Evolutionary conservation across 1,140 invertebrate species (phyloP), one percentile per base, ranked within the genome.

Genomic region (Teleopsis dalmanni): DNA sequence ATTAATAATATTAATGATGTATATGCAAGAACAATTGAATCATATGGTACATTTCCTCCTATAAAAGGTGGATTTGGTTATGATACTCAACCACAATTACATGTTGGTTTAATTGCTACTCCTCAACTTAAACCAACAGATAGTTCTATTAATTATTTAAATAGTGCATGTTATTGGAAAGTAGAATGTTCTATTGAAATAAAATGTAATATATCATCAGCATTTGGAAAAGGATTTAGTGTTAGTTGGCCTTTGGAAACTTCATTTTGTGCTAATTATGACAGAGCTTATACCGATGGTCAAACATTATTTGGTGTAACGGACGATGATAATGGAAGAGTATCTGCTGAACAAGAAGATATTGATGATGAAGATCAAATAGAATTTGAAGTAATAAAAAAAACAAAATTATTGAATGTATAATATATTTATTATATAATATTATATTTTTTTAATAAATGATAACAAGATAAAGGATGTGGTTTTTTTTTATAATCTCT

Each of bases 61-160:
- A 21, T 22, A 22, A 40, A 33, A 25, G 47, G 51, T 4, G 48
- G 48, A 35, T 36, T 50, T 21, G 40, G 33, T 5, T 40, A 29
- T 13, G 45, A 46, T 27, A 29, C 51, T 4, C 51, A 53, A 37
- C 51, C 51, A 19, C 51, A 52, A 33, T 48, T 52, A 25, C 51
- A 52, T 48, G 47, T 52, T 21, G 51, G 51, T 14, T 27, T 52
- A 31, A 7, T 52, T 19, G 51, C 49, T 8, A 54, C 52, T n/a
- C 43, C 41, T n/a, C 41, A 54, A 26, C 33, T 47, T 14, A 56
- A 54, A 47, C 52, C 41, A 31, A 31, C 26, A 44, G 42, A 44
- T 31, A 21, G 6, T 26, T 11, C 40, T n/a, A 25, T 4, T 11
- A 36, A 14, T n/a, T 44, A 33, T 44, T 44, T 46, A 36, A 46